Base-by-base conservation (phyloP, 2,888 invertebrate genomes). In the Ecdyonurus torrentis region DNA sequence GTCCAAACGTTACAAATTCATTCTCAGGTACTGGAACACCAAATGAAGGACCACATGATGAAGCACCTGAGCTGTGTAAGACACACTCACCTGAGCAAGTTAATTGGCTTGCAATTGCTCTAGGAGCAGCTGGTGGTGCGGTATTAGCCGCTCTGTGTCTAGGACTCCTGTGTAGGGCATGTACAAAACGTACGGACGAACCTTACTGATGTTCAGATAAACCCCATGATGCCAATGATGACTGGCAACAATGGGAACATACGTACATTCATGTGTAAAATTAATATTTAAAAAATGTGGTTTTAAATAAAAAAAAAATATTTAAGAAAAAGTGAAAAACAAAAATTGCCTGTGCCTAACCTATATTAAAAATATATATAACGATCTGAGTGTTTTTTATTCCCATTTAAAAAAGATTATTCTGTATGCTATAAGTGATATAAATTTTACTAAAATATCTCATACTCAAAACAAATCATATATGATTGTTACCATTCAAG, bases 61-160 rank as follows among this genome's bases (percentile, higher is more conserved):
- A 91, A 72, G 84, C 89, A 0, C 80, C 85, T 0, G 87, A 89
- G 70, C 77, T 89, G 18, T 90, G 90, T 71, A 75, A 76, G 50
- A 73, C 73, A n/a, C 72, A 74, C 1, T 66, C 70, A 5, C 79
- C 81, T 23, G 77, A 79, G 20, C 74, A 77, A 2, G 77, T 78
- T 1, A 83, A 83, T 66, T 84, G 83, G 83, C 76, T 80, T 53
- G 83, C 83, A 1, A 79, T 84, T 18, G 80, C 79, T 1, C 71
- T 84, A n/a, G 84, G 83, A 0, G 83, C 82, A 20, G 80, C 77
- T 2, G 72, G 83, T 23, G 84, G 83, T 0, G 73, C 81, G 59
- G 74, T 80, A 25, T 70, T 84, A 20, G 83, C 78, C 15, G 72
- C 81, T 0, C 78, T 79, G 61, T 82, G 82, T 63, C 73, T 84